Evolutionary conservation across 2,797 vertebrate genomes (phyloP).

Genomic region (Tokudaia muenninki): DNA sequence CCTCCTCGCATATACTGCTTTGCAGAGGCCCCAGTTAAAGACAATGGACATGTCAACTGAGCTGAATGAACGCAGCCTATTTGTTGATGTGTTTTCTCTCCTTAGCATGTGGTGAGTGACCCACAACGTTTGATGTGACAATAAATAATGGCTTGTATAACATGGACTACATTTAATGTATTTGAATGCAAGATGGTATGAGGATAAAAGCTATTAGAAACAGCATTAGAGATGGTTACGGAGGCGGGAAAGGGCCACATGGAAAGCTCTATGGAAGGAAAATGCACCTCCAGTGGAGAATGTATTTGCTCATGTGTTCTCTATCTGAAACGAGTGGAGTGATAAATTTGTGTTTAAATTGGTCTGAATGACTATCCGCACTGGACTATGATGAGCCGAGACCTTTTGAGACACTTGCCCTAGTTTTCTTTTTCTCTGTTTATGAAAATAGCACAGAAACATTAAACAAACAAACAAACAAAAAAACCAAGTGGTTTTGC

Average conservation of each 20-base stretch:
- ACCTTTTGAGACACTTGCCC: conserved; percentile 31
- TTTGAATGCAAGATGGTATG: conserved; percentile 71
- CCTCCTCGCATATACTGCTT: conserved; percentile 37
- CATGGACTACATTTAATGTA: conserved; percentile 72
- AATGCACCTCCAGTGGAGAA: conserved; percentile 38
- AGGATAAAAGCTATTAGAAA: conserved; percentile 66
- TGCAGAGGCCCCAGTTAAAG: conserved; percentile 74
- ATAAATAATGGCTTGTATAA: conserved; percentile 80
- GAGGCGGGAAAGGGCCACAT: background rate
- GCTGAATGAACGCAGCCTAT: conserved; percentile 73
- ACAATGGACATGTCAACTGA: conserved; percentile 81
- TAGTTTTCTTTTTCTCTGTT: conserved; percentile 19
- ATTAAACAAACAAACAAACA: background rate
- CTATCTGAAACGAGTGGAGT: conserved; percentile 50
- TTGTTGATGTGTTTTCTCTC: conserved; percentile 78
- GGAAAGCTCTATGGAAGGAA: background rate
- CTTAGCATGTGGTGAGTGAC: conserved; percentile 73
- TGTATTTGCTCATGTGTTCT: conserved; percentile 27
- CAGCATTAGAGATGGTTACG: background rate
- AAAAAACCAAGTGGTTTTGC: conserved; percentile 6
- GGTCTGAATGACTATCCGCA: conserved; percentile 38
- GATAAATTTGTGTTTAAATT: conserved; percentile 65
- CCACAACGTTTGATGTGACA: conserved; percentile 68
- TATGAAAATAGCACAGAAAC: conserved; percentile 47
- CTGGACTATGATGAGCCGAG: background rate